These are phyloP conservation scores for Heliconius aoede DNA, from an alignment of 2,888 invertebrate species.

Conservation along the genomic window DNA sequence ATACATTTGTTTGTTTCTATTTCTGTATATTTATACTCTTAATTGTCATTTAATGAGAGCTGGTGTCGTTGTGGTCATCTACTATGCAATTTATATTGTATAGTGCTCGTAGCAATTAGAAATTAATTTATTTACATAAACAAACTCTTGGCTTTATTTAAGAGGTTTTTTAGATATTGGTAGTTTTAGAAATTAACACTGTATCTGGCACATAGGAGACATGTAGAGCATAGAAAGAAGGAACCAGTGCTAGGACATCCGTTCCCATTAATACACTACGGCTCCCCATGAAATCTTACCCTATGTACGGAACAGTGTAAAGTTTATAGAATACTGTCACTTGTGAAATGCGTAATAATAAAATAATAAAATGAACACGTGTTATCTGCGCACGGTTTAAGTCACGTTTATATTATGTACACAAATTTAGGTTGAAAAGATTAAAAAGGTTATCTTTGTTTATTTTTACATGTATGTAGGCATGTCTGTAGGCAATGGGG, in stretches of 20 bases:
- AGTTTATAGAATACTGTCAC: not conserved
- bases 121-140: not conserved
- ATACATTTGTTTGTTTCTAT: conserved; percentile 8
- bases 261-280: too few relatives aligned
- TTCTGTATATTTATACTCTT: conserved; percentile 9
- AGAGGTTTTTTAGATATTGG: not conserved
- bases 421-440: not conserved
- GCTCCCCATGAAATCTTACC: not conserved
- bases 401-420: not conserved
- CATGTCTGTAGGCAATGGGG: too few relatives aligned
- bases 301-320: not conserved
- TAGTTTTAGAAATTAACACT: not conserved
- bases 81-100: not conserved
- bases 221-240: too few relatives aligned
- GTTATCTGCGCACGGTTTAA: not conserved
- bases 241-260: too few relatives aligned
- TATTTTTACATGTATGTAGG: too few relatives aligned
- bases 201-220: too few relatives aligned
- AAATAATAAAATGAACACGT: not conserved
- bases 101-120: not conserved
- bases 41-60: conserved; percentile 1
- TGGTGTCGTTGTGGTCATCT: not conserved
- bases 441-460: not conserved
- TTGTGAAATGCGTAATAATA: not conserved
- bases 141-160: not conserved